These are phyloP conservation scores for Tetramorium alpestre DNA, from an alignment of 1,140 invertebrate species.

Conservation along the genomic window DNA sequence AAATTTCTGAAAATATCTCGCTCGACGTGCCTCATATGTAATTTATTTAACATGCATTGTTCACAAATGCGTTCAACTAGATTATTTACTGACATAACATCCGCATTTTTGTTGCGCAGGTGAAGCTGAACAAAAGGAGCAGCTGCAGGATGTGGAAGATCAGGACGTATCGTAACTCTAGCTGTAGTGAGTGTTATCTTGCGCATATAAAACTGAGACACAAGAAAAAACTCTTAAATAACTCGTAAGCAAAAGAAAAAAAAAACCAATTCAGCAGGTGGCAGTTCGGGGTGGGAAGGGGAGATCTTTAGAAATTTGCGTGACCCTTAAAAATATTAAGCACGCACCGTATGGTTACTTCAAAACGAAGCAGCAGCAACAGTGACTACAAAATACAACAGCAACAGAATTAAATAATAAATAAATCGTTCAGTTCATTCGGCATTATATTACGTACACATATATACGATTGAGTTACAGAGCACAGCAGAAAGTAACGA, in stretches of 20 bases:
- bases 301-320: constrained; percentile 82
- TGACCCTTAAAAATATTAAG: constrained; percentile 77
- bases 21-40: neutral
- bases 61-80: neutral
- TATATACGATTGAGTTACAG: constrained; percentile 76
- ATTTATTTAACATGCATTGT: constrained; percentile 25
- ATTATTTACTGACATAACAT: constrained; percentile 10
- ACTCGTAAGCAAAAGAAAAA: constrained; percentile 85
- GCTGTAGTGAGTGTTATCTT: constrained; percentile 85
- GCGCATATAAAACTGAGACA: constrained; percentile 84
- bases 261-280: constrained; percentile 82
- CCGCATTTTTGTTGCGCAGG: constrained; percentile 86
- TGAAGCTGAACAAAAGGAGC: constrained; percentile 94
- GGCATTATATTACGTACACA: constrained; percentile 53
- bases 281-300: constrained; percentile 79
- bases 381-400: constrained; percentile 16
- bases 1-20: constrained; percentile 19
- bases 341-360: constrained; percentile 80
- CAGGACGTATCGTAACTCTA: constrained; percentile 95
- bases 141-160: constrained; percentile 96
- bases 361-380: constrained; percentile 62
- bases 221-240: constrained; percentile 85
- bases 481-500: constrained; percentile 76
- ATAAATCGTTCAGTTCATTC: constrained; percentile 56
- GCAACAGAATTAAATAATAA: constrained; percentile 61